Evolutionary conservation across 2,888 invertebrate genomes (phyloP).

Genomic region (Rutpela maculata): DNA sequence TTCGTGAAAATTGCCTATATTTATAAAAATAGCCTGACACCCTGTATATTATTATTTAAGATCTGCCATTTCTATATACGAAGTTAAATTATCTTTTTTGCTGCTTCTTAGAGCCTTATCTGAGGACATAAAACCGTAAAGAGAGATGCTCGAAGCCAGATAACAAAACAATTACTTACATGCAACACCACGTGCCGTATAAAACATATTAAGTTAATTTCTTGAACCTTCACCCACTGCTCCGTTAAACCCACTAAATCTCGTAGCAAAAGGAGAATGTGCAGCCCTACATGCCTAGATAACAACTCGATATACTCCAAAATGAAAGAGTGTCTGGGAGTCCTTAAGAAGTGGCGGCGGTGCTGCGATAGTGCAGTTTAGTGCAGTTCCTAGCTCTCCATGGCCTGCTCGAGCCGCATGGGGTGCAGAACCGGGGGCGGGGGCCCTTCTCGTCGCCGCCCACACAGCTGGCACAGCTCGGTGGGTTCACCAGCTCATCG

Average conservation of each 20-base stretch:
- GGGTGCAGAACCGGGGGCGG: constrained; percentile 56
- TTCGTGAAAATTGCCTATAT: too few species aligned
- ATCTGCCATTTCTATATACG: neutral
- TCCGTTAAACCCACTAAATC: neutral
- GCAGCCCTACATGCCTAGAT: neutral
- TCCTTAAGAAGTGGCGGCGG: neutral
- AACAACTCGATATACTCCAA: neutral
- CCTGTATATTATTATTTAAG: too few species aligned
- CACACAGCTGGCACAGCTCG: constrained; percentile 72
- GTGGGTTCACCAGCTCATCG: constrained; percentile 61
- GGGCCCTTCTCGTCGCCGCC: constrained; percentile 66
- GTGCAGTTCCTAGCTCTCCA: constrained; percentile 33
- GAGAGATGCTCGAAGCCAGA: neutral
- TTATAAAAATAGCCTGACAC: too few species aligned
- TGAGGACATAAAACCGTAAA: constrained; percentile 1
- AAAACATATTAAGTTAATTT: neutral
- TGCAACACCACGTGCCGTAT: neutral
- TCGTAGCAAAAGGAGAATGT: neutral
- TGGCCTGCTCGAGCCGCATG: constrained; percentile 57
- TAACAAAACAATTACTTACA: constrained; percentile 1
- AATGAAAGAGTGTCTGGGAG: neutral
- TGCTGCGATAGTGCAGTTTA: constrained; percentile 4
- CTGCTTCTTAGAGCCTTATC: neutral
- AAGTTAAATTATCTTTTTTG: neutral
- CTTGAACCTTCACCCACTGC: neutral